These are phyloP conservation scores for Zhuqinia jingwanae DNA, from an alignment of 2,888 invertebrate species.

Conservation along the genomic window DNA sequence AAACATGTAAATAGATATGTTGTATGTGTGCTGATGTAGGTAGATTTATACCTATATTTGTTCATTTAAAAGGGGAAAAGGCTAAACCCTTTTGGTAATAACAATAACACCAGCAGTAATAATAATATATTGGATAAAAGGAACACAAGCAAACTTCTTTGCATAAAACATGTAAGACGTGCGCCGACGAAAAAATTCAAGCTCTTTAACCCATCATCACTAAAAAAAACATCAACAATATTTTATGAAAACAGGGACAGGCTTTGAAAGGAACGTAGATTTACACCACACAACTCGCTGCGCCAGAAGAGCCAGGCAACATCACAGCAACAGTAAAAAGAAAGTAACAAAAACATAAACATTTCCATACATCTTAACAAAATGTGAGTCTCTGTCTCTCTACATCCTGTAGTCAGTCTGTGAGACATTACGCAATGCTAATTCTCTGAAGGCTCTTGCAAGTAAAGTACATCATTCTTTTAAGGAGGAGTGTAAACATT, in stretches of 20 bases:
- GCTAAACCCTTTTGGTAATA: constrained; percentile 31
- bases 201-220: constrained; percentile 55
- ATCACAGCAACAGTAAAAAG: constrained; percentile 12
- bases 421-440: neutral
- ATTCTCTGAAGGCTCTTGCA: neutral
- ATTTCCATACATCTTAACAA: too few species aligned
- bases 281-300: neutral
- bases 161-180: constrained; percentile 45
- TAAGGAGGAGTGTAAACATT: constrained; percentile 4
- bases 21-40: neutral
- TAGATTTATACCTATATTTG: neutral
- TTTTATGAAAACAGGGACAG: constrained; percentile 64
- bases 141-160: constrained; percentile 20
- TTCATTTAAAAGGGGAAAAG: neutral
- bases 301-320: neutral
- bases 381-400: too few species aligned
- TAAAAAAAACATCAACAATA: constrained; percentile 48
- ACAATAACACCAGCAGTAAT: constrained; percentile 36
- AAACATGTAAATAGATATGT: neutral
- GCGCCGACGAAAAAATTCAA: constrained; percentile 43
- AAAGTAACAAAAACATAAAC: constrained; percentile 25
- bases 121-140: constrained; percentile 23
- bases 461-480: neutral
- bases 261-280: constrained; percentile 17
- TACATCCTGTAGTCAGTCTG: too few species aligned